Percentiles rank a stretch among this genome's conserved stretches.
Evolutionary conservation across 37 sponge, comb jelly and placozoan genomes (phyloP).

Genomic region (Beroe forskalii): DNA sequence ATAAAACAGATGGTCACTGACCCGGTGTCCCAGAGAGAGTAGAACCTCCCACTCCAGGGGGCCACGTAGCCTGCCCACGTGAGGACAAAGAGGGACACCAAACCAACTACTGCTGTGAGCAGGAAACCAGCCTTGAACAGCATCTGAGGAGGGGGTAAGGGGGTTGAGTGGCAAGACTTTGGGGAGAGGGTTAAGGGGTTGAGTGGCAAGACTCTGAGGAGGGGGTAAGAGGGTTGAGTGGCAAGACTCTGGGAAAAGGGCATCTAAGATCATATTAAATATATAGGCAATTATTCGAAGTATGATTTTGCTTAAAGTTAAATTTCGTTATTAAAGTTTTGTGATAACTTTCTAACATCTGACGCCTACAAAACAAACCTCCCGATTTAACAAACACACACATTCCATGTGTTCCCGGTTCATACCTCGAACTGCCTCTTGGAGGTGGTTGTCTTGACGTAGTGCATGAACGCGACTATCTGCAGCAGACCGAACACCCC

Average conservation of each 20-base stretch:
- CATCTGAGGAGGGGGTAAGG: neutral
- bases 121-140: conserved; percentile 63
- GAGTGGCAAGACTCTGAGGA: too few species aligned
- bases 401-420: too few species aligned
- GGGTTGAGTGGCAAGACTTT: too few species aligned
- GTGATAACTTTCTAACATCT: too few species aligned
- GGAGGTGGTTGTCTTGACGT: conserved; percentile 21
- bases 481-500: conserved; percentile 56
- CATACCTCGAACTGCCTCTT: conserved; percentile 60
- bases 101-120: neutral
- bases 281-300: too few species aligned
- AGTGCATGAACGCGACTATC: conserved; percentile 53
- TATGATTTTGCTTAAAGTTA: too few species aligned
- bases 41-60: conserved; percentile 98
- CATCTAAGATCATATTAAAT: too few species aligned
- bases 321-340: too few species aligned
- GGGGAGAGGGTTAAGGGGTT: too few species aligned
- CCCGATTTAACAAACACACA: too few species aligned
- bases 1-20: conserved; percentile 66
- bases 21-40: conserved; percentile 98
- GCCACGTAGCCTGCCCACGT: conserved; percentile 85
- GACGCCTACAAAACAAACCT: too few species aligned
- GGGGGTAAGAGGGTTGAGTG: too few species aligned
- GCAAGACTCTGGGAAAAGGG: neutral
- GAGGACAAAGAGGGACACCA: neutral